Conservation (phyloP, 1,140 invertebrate genomes). For the Centruroides vittatus region DNA sequence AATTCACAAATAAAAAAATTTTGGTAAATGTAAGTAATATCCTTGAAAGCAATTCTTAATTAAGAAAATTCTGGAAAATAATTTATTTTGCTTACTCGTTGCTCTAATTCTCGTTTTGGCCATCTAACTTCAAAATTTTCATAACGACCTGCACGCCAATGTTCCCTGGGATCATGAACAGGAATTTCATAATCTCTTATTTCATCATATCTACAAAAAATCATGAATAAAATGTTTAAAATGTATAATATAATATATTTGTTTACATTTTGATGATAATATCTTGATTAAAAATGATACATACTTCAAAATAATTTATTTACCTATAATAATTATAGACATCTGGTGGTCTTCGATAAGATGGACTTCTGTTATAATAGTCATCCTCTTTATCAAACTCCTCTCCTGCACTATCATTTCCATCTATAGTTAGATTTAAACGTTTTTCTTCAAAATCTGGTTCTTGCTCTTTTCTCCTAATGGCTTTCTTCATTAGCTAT, state of each 20-base stretch:
- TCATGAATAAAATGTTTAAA: not conserved
- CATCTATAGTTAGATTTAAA: conserved; percentile 64
- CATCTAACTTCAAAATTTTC: conserved; percentile 35
- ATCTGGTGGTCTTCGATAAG: conserved; percentile 10
- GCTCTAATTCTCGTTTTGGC: not conserved
- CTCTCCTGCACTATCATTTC: conserved; percentile 33
- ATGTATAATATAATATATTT: no score
- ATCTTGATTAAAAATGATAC: not conserved
- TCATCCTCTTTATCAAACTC: conserved; percentile 81
- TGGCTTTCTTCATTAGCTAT: conserved; percentile 70
- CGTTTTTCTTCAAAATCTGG: conserved; percentile 95
- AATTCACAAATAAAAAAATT: no score
- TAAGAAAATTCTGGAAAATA: no score
- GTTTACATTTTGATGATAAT: no score
- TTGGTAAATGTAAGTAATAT: no score
- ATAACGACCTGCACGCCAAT: conserved; percentile 26
- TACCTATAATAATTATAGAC: not conserved
- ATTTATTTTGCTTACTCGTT: no score
- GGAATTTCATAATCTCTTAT: conserved; percentile 27
- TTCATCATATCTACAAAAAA: conserved; percentile 21
- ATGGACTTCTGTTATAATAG: conserved; percentile 31
- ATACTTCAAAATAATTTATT: not conserved
- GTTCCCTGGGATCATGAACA: conserved; percentile 15
- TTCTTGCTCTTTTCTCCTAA: conserved; percentile 83
- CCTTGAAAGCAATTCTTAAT: no score